Percentiles rank a stretch among this genome's conserved stretches.
Conservation (phyloP, 2,113 vertebrate species). For the Vanacampus margaritifer region DNA sequence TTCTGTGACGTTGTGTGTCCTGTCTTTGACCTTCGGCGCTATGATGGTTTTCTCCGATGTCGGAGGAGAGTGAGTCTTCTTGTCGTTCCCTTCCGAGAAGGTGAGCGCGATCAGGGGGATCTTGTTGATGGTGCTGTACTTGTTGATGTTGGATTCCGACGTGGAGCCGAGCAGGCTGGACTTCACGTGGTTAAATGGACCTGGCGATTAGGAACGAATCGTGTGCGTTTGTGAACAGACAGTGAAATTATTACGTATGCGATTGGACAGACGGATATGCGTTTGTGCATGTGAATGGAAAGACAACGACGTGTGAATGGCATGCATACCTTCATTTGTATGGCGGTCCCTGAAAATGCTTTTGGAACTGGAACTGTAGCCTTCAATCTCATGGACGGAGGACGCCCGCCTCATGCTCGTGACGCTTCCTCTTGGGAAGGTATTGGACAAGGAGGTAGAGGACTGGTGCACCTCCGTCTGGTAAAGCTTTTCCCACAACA, state of each 20-base stretch:
- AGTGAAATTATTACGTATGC: neutral
- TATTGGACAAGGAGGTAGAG: slow-evolving; percentile 82
- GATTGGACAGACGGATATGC: neutral
- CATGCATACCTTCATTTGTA: slow-evolving; percentile 83
- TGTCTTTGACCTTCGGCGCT: slow-evolving; percentile 97
- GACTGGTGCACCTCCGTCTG: slow-evolving; percentile 83
- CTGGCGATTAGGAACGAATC: slow-evolving; percentile 60
- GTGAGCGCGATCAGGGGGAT: slow-evolving; percentile 96
- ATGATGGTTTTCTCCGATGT: slow-evolving; percentile 95
- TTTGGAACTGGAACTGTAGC: slow-evolving; percentile 84
- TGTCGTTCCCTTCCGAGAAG: slow-evolving; percentile 93
- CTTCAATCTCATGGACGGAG: slow-evolving; percentile 95
- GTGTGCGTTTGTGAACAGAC: neutral
- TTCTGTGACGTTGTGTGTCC: slow-evolving; percentile 98
- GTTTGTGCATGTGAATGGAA: neutral
- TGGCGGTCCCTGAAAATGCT: slow-evolving; percentile 85
- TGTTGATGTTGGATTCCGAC: slow-evolving; percentile 98
- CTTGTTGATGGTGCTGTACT: slow-evolving; percentile 98
- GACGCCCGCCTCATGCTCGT: slow-evolving; percentile 92
- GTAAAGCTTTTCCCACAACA: slow-evolving; percentile 82
- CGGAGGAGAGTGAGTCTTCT: slow-evolving; percentile 90
- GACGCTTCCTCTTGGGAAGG: slow-evolving; percentile 87
- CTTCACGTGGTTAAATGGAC: slow-evolving; percentile 95
- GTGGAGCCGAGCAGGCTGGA: slow-evolving; percentile 95
- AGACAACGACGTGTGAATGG: neutral